Base-by-base conservation (phyloP, 2,797 vertebrate genomes). In the Sebastiscus albofasciatus region DNA sequence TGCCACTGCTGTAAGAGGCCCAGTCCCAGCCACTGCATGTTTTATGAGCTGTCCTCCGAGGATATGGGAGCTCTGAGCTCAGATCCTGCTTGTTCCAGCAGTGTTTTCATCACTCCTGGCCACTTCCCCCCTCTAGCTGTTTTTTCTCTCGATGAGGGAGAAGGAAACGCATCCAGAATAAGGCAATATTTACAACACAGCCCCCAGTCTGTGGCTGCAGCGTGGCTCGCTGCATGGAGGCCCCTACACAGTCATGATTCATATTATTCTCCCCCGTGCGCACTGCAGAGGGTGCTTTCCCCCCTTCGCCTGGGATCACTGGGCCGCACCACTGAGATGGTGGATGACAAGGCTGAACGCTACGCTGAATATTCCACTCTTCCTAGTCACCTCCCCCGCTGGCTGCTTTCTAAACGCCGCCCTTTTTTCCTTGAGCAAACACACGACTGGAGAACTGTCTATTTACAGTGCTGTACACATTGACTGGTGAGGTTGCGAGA, bases 1-100 rank as follows among this genome's bases (percentile, higher is more conserved):
- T 84, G 81, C 86, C 85, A 90, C 81, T 75, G 85, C 91, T 90
- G 83, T 89, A 90, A 92, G 92, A 91, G 88, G 92, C 89, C 92
- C 76, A 83, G 88, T 93, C 81, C 88, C 85, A 90, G 90, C 90
- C 85, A 80, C 92, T 95, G 91, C 93, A 95, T 95, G 94, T 96
- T 96, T 96, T 96, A 95, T 95, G 94, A 96, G 94, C 86, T 91
- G 90, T 94, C 94, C 91, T 84, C 83, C 49, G 91, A 94, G 93
- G 88, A 92, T 92, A 92, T 90, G 85, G 85, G 84, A 93, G 91
- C 83, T 83, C 86, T 79, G 90, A 88, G 87, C 92, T 94, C 90
- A 91, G 90, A 93, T 95, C 90, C 92, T 93, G 88, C 92, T 94
- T 90, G 90, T 94, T 94, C 89, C 90, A 93, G 86, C 84, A 87